phyloP scores from a whole-genome alignment of 2,888 invertebrate species.

The Eumerus sabulonum region DNA sequence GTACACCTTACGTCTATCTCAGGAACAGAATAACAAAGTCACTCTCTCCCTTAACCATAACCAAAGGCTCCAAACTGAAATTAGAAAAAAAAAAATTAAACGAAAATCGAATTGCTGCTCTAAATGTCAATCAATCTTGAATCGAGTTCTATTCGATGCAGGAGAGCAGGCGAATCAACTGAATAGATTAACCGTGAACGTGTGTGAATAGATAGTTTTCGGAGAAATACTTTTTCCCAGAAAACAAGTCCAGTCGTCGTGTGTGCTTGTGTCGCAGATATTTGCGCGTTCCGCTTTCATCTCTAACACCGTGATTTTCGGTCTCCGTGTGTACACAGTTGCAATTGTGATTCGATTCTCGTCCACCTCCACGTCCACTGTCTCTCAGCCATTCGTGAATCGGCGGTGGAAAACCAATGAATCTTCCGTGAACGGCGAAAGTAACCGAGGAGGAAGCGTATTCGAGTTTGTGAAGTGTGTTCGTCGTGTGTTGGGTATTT shows the following conservation, averaged over 20 bases:
- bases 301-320: constrained; percentile 17
- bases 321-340: constrained; percentile 46
- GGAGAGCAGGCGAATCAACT: background rate
- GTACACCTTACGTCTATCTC: constrained; percentile 43
- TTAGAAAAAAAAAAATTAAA: constrained; percentile 7
- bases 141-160: constrained; percentile 10
- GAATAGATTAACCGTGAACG: too few species aligned
- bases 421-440: background rate
- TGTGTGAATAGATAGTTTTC: too few species aligned
- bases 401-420: too few species aligned
- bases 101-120: constrained; percentile 11
- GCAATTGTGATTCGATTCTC: constrained; percentile 18
- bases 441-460: constrained; percentile 30
- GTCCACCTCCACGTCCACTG: constrained; percentile 31
- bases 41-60: too few species aligned
- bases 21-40: too few species aligned
- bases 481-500: constrained; percentile 24
- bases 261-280: constrained; percentile 17
- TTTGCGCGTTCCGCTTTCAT: constrained; percentile 45
- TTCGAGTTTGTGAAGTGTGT: constrained; percentile 48
- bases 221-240: too few species aligned
- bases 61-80: too few species aligned
- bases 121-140: constrained; percentile 42
- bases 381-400: too few species aligned
- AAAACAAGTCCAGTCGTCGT: too few species aligned